Evolutionary conservation across 2,113 vertebrate species (phyloP), one percentile per base, ranked within the genome.

Genomic region (Guaruba guarouba): DNA sequence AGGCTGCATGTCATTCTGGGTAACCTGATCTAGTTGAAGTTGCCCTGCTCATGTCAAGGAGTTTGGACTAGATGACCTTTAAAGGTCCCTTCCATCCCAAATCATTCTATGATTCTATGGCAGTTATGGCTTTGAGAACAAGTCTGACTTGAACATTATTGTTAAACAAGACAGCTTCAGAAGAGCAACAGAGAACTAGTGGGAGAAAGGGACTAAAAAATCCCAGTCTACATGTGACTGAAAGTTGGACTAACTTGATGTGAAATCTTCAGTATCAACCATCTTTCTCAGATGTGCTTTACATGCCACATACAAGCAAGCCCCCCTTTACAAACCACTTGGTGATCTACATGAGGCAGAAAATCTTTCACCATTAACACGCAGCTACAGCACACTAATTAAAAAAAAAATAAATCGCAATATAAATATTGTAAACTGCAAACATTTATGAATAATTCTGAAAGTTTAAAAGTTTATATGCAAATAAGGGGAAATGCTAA

Each of bases 401-500:
- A 9, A 54, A 95, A 80, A 80, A 91, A 80, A 91, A 84, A 83
- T 77, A 92, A 84, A 83, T 77, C n/a, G 13, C 10, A 86, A 11
- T n/a, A 33, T 33, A 86, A 88, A 54, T 54, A 94, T 10, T 43
- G 64, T 82, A 95, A 80, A 82, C 17, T 8, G 41, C 82, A 95
- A 95, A 94, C 12, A 92, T 1, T 74, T 41, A 70, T 33, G n/a
- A 91, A 73, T 95, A 96, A 95, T 95, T 96, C 83, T 82, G 2
- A 94, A 93, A 23, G 43, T 71, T 93, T 59, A 94, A 91, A 93
- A 96, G 27, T 93, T 92, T 81, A 92, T 46, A 61, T 51, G 90
- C 44, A 89, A 89, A 63, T 83, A 82, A 95, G 86, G 93, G 86
- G 49, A 97, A 96, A 96, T 63, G 39, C 7, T 96, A 96, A 96